Base-by-base conservation (phyloP, 2,888 invertebrate genomes). In the Chrysodeixis includens region DNA sequence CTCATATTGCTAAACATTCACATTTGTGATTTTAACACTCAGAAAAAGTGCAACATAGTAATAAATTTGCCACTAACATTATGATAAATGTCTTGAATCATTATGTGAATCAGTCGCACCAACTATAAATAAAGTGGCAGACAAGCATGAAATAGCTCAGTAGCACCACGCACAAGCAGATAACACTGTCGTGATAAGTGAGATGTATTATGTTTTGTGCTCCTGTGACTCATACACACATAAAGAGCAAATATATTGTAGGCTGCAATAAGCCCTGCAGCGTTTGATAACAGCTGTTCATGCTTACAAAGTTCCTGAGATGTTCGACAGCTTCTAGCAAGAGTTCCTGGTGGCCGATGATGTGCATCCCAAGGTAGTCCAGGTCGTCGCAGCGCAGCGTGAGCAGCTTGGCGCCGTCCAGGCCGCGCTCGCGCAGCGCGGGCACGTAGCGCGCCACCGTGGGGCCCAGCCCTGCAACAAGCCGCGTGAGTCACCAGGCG, bases 331-430 rank as follows among this genome's bases (percentile, higher is more conserved):
- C 99, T 91, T 99, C 99, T 54, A 99, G 95, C 73, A 99, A 96
- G 61, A 99, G 96, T 90, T 99, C 99, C 90, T 99, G 99, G 89
- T 99, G 99, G 10, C 99, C 99, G 72, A 99, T 96, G 87, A 97
- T 97, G 70, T 95, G 95, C 86, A 99, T 97, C 22, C 98, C 98
- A 62, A 99, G 95, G 88, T 97, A 97, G 86, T 98, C 97, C 74
- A 99, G 96, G 92, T 99, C 98, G 88, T 98, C 98, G 57, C 98
- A 97, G 67, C 98, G 96, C 83, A 99, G 96, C 88, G 97, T 97
- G 78, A 99, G 95, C 86, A 99, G 95, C 84, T 97, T 97, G 81
- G 97, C 96, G 8, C 99, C 99, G 86, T 97, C 97, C 51, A 99
- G 97, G 71, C 97, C 96, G 86, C 98, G 97, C 88, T 97, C 97